Evolutionary conservation across 2,888 invertebrate genomes (phyloP).

Genomic region (Cataglyphis altisquamis): DNA sequence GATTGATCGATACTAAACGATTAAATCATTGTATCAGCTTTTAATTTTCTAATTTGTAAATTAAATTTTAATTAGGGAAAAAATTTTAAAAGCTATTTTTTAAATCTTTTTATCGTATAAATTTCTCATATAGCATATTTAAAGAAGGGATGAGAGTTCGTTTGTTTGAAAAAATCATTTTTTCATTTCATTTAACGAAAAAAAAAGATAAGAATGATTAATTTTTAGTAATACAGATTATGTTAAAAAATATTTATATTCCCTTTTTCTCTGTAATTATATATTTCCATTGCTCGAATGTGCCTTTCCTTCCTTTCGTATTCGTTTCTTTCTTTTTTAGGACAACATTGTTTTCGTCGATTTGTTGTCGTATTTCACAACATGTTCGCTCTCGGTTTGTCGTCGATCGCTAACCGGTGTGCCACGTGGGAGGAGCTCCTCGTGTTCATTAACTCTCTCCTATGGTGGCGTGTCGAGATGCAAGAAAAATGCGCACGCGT

Average conservation of each 20-base stretch:
- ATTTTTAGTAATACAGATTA: neutral
- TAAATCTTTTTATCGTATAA: neutral
- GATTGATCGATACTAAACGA: neutral
- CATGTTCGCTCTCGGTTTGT: constrained; percentile 30
- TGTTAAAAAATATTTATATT: neutral
- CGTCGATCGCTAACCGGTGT: constrained; percentile 32
- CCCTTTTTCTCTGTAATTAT: neutral
- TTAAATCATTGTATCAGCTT: neutral
- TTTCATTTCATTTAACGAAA: neutral
- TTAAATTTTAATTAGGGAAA: neutral
- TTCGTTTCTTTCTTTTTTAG: neutral
- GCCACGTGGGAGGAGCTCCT: constrained; percentile 39
- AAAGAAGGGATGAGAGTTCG: neutral
- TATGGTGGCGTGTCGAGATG: neutral
- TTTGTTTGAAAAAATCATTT: constrained; percentile 18
- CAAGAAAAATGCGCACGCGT: constrained; percentile 28
- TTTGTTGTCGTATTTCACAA: constrained; percentile 35
- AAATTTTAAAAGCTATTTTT: neutral
- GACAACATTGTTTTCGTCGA: neutral
- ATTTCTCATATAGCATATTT: neutral
- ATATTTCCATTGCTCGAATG: neutral
- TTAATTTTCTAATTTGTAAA: neutral
- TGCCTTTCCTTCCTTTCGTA: neutral
- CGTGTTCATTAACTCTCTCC: constrained; percentile 39
- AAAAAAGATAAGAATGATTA: neutral